These are phyloP conservation scores for Ceratothoa steindachneri DNA, from an alignment of 2,888 invertebrate species.

Conservation along the genomic window DNA sequence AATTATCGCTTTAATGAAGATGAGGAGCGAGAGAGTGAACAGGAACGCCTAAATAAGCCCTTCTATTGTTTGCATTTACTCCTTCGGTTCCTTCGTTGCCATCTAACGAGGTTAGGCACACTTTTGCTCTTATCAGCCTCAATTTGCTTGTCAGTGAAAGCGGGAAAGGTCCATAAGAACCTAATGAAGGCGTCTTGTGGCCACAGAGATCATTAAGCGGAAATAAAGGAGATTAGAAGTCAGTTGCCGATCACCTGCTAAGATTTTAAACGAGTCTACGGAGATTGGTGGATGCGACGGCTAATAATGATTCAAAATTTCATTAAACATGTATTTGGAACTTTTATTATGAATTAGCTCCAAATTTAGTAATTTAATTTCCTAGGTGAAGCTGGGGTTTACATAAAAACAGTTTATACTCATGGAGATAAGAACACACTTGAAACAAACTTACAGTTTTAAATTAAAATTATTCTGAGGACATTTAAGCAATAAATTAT, in stretches of 20 bases:
- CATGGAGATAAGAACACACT: no score
- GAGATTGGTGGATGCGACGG: no score
- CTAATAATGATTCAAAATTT: no score
- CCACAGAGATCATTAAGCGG: not conserved
- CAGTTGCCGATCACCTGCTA: not conserved
- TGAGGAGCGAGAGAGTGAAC: not conserved
- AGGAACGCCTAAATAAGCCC: not conserved
- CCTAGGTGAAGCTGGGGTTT: no score
- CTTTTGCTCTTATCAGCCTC: not conserved
- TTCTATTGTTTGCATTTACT: not conserved
- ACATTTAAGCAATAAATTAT: no score
- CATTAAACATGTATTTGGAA: no score
- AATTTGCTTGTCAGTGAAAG: not conserved
- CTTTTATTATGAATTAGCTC: no score
- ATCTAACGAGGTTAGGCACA: not conserved
- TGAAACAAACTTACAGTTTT: no score
- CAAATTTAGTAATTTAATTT: no score
- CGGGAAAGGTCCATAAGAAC: not conserved
- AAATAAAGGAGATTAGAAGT: not conserved
- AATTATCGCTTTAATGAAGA: slow-evolving; percentile 9
- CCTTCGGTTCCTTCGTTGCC: not conserved
- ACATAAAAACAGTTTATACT: no score
- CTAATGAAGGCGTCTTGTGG: not conserved
- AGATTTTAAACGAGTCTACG: not conserved
- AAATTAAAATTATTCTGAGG: no score